Evolutionary conservation across 2,113 vertebrate genomes (phyloP).

Genomic region (Upupa epops): DNA sequence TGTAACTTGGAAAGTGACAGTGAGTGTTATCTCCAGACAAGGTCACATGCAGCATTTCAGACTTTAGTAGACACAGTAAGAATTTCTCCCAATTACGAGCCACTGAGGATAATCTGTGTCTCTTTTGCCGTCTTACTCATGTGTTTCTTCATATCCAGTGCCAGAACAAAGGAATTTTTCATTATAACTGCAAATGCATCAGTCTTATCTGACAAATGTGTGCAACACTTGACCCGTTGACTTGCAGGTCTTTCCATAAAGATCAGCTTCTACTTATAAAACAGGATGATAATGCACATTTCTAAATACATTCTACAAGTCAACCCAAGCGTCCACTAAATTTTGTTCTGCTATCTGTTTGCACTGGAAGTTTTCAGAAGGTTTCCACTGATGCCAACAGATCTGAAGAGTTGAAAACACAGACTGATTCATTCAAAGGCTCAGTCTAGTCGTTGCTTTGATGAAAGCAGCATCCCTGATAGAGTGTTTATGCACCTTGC

Average conservation of each 20-base stretch:
- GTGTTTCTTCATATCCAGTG: neutral
- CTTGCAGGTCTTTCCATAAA: neutral
- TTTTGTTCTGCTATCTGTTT: neutral
- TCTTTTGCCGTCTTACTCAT: neutral
- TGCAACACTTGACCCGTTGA: neutral
- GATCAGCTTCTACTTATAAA: neutral
- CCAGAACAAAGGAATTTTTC: neutral
- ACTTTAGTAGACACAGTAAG: neutral
- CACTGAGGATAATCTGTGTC: neutral
- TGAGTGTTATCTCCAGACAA: neutral
- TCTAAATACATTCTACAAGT: neutral
- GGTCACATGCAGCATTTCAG: neutral
- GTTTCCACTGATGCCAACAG: neutral
- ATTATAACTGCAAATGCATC: neutral
- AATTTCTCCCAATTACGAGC: neutral
- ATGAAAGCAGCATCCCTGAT: neutral
- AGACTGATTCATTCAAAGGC: neutral
- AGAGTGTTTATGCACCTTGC: neutral
- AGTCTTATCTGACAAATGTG: neutral
- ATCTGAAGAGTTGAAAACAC: neutral
- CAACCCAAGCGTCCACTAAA: neutral
- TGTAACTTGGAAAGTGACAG: neutral
- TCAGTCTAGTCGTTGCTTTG: neutral
- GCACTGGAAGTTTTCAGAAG: neutral
- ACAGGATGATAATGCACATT: neutral